These are phyloP conservation scores for Drosophila ogumai DNA, from an alignment of 1,140 invertebrate genomes.

Conservation along the genomic window DNA sequence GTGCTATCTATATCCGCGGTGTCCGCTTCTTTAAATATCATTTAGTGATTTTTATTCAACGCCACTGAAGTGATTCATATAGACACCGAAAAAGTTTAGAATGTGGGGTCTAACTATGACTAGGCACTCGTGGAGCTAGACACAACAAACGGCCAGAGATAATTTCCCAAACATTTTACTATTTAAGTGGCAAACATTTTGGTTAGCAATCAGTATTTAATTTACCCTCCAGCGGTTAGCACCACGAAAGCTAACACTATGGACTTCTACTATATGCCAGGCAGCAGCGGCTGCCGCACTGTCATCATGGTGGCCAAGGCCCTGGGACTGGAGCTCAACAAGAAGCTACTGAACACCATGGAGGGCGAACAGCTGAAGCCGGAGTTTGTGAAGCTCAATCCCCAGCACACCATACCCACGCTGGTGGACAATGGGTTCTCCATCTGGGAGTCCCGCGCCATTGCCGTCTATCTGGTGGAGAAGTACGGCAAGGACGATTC, in stretches of 20 bases:
- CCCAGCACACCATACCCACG: conserved; percentile 6
- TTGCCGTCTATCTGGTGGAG: conserved; percentile 5
- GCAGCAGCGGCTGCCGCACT: not conserved
- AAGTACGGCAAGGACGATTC: conserved; percentile 6
- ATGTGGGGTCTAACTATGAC: not conserved
- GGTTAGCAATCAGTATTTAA: not conserved
- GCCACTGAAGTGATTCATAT: conserved; percentile 1
- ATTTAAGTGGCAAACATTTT: conserved; percentile 6
- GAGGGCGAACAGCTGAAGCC: conserved; percentile 6
- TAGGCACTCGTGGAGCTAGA: not conserved
- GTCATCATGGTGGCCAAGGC: conserved; percentile 11
- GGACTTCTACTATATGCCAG: conserved; percentile 15
- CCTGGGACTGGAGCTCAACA: conserved; percentile 7
- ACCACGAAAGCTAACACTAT: not conserved
- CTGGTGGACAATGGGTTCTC: conserved; percentile 1
- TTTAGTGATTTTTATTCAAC: not conserved
- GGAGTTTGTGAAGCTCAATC: conserved; percentile 1
- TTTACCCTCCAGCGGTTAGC: not conserved
- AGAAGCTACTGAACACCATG: not conserved
- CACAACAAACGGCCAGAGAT: not conserved
- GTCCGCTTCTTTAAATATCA: not conserved
- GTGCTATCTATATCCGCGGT: not conserved
- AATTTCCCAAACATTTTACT: not conserved
- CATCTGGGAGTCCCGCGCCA: conserved; percentile 7
- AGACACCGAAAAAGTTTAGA: not conserved